phyloP scores from a whole-genome alignment of 1,140 invertebrate species.

The Macrosteles quadrilineatus region DNA sequence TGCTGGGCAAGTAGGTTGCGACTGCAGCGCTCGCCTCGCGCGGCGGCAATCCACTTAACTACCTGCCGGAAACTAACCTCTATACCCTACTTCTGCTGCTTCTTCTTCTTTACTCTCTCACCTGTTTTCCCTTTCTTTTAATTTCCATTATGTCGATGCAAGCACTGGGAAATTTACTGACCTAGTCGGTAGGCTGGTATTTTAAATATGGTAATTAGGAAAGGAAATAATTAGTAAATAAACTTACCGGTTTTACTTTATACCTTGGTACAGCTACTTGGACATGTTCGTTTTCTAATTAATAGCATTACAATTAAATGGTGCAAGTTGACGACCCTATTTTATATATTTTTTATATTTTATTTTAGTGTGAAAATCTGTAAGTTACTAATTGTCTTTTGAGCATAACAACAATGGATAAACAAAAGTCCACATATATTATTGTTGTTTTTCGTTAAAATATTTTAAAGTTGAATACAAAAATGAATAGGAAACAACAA shows the following conservation, averaged over 20 bases:
- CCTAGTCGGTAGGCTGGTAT: background rate
- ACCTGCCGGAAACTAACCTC: slow-evolving; percentile 10
- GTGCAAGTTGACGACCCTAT: no score
- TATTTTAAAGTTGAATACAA: no score
- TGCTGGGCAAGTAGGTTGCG: slow-evolving; percentile 5
- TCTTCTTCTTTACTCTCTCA: background rate
- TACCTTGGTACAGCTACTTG: background rate
- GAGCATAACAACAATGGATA: no score
- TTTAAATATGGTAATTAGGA: background rate
- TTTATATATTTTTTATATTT: no score
- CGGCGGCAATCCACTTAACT: slow-evolving; percentile 2
- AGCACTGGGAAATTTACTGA: background rate
- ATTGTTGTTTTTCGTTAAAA: no score
- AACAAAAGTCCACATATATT: no score
- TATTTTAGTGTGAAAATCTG: no score
- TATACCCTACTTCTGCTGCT: background rate
- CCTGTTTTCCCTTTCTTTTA: background rate
- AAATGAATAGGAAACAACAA: no score
- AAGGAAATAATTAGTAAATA: background rate
- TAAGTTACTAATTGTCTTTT: no score
- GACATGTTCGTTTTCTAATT: background rate
- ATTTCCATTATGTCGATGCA: background rate
- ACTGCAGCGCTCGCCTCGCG: background rate
- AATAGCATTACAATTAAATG: background rate
- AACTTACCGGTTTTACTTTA: background rate